Evolutionary conservation across 2,888 invertebrate species (phyloP).

Genomic region (Chalcosyrphus nemorum): DNA sequence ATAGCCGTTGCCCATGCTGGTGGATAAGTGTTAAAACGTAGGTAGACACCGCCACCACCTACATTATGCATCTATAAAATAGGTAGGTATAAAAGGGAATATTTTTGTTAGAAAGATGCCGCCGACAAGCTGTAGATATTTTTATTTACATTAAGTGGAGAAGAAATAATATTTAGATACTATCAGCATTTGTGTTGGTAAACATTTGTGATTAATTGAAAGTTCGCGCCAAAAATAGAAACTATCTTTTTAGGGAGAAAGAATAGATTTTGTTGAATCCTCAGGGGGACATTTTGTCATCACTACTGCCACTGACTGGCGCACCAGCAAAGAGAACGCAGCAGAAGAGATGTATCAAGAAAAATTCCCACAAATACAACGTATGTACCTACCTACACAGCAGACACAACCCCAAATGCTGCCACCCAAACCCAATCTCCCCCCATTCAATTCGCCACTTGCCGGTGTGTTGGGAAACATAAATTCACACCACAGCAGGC

Average conservation of each 20-base stretch:
- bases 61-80: background rate
- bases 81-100: background rate
- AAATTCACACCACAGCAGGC: slow-evolving; percentile 18
- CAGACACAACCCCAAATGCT: slow-evolving; percentile 15
- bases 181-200: background rate
- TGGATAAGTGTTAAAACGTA: background rate
- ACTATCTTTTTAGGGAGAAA: background rate
- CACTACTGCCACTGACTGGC: background rate
- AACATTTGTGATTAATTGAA: slow-evolving; percentile 36
- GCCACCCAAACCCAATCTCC: background rate
- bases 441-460: too few relatives aligned
- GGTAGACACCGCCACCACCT: too few relatives aligned
- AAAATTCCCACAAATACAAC: background rate
- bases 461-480: slow-evolving; percentile 31
- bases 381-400: too few relatives aligned
- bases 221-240: slow-evolving; percentile 41
- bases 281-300: background rate
- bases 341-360: background rate
- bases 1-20: background rate
- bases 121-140: background rate
- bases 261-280: background rate
- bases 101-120: slow-evolving; percentile 4
- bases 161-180: slow-evolving; percentile 8
- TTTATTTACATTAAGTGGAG: background rate
- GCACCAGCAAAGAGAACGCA: slow-evolving; percentile 14